Evolutionary conservation across 2,113 vertebrate genomes (phyloP).

Genomic region (Hemichromis elongatus): DNA sequence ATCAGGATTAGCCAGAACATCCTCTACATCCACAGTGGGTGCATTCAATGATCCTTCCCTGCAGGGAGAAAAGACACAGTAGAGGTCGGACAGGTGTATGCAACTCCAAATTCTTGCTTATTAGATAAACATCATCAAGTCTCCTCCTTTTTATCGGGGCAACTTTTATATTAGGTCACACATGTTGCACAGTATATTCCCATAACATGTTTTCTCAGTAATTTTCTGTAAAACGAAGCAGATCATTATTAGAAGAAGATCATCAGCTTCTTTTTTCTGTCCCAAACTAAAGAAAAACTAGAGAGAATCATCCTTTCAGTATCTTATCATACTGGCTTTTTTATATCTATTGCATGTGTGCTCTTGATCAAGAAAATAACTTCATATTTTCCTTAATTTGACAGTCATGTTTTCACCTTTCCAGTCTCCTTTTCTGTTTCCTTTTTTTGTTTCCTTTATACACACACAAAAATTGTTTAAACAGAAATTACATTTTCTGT

Average conservation of each 20-base stretch:
- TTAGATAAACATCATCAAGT: not conserved
- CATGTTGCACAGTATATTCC: not conserved
- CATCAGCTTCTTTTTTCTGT: not conserved
- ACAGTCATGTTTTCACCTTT: not conserved
- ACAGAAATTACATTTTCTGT: not conserved
- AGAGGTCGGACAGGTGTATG: not conserved
- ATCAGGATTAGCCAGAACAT: conserved; percentile 84
- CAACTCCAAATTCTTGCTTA: not conserved
- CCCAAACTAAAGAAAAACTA: not conserved
- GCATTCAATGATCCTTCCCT: conserved; percentile 98
- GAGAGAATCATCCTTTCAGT: not conserved
- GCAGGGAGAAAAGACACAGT: not conserved
- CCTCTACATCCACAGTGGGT: conserved; percentile 97
- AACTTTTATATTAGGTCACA: not conserved
- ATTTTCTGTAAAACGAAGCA: not conserved
- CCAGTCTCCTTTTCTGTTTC: not conserved
- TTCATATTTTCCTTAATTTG: not conserved
- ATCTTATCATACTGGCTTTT: not conserved
- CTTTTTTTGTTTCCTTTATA: not conserved
- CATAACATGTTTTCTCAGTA: not conserved
- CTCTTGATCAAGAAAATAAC: not conserved
- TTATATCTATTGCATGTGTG: not conserved
- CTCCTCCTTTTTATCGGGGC: not conserved
- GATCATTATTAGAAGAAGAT: not conserved
- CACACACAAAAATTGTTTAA: not conserved